Evolutionary conservation across 2,797 vertebrate genomes (phyloP), one percentile per base, ranked within the genome.

Genomic region (Spinus pinus): DNA sequence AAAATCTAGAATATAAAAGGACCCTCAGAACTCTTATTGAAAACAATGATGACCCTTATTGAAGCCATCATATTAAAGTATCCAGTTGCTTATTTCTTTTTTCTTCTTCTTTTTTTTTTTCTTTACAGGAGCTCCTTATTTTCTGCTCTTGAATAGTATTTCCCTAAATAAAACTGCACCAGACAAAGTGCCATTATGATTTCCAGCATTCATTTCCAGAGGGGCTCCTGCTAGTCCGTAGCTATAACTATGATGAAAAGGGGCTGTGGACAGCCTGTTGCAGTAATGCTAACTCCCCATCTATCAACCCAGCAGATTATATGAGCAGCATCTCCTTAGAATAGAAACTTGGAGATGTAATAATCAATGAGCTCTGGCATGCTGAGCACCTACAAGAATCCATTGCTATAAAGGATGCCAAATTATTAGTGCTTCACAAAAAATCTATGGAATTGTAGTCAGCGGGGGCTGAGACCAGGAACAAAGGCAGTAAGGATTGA

Each of bases 241-340:
- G 97, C 95, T 82, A 92, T 98, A 97, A 97, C 97, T 93, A 95
- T 98, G 97, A 98, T 97, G 94, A 96, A 98, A 96, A 89, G 93
- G 77, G 64, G 50, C 64, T 96, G 80, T 41, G 82, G 85, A 95
- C 86, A 96, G 94, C 94, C 86, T 42, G 3, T 94, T 97, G 95
- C 92, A 96, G 95, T 90, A 95, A 96, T 92, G 82, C 58, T 64
- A 70, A 83, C 92, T 91, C 92, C 94, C 92, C 97, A 97, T 98
- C 95, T 93, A 97, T 98, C 97, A 98, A 96, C 74, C 33, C 37
- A 50, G 88, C 35, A 85, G 77, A 96, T 93, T 96, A 93, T 87
- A 93, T 24, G 56, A 89, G 79, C 81, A 96, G 47, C 69, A 94
- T 95, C 94, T 95, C 92, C 78, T 92, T 44, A 94, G 93, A 95